phyloP scores from a whole-genome alignment of 2,888 invertebrate species.

The Pseudanteris insignis region DNA sequence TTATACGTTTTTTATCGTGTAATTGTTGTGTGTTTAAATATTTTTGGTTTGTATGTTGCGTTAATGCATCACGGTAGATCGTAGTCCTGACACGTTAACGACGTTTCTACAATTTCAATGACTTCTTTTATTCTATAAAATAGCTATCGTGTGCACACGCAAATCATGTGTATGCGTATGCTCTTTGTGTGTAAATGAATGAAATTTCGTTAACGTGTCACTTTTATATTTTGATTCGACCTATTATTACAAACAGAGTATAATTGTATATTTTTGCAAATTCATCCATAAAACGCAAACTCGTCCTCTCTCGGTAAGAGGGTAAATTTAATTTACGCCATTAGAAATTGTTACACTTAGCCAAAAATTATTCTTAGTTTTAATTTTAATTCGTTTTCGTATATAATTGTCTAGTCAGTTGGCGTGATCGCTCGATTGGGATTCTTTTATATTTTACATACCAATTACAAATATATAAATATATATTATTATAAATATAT shows the following conservation, averaged over 20 bases:
- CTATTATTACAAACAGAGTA: neutral
- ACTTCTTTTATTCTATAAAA: neutral
- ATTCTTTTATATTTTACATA: slow-evolving; percentile 2
- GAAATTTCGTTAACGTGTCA: slow-evolving; percentile 13
- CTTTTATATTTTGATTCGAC: slow-evolving; percentile 10
- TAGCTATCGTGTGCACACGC: no score
- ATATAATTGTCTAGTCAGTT: slow-evolving; percentile 35
- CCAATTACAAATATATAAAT: no score
- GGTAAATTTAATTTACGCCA: slow-evolving; percentile 45
- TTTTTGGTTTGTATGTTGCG: slow-evolving; percentile 47
- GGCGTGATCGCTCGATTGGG: slow-evolving; percentile 22
- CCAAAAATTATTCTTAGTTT: slow-evolving; percentile 65
- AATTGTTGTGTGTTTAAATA: slow-evolving; percentile 47
- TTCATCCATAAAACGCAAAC: slow-evolving; percentile 7
- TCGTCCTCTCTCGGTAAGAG: slow-evolving; percentile 26
- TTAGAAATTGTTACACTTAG: slow-evolving; percentile 62
- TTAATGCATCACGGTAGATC: slow-evolving; percentile 34
- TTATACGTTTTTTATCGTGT: slow-evolving; percentile 44
- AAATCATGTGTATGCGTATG: no score
- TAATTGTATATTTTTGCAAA: slow-evolving; percentile 21
- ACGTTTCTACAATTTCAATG: slow-evolving; percentile 1
- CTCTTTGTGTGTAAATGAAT: neutral
- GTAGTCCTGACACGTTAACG: slow-evolving; percentile 11
- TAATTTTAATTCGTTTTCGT: slow-evolving; percentile 44
- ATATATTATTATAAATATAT: no score